A percentile compares a stretch with the other conserved stretches of the same genome.
Conservation (phyloP, 2,113 vertebrate genomes). For the Protomyctophum bolini region DNA sequence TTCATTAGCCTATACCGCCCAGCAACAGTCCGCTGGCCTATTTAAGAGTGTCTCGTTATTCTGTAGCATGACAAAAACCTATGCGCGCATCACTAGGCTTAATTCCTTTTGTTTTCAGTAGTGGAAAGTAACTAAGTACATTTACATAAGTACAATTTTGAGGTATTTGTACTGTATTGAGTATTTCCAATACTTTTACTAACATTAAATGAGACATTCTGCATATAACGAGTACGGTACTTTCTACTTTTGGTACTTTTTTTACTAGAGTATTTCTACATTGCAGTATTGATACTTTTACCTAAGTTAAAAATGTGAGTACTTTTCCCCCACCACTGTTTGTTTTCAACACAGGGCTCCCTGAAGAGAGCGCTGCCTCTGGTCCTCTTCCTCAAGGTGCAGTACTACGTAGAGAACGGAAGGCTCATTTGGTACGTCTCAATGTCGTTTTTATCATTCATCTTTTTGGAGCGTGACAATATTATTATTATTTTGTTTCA, state of each 20-base stretch:
- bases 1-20: conserved; percentile 22
- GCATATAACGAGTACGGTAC: too few relatives aligned
- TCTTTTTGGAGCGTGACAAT: not conserved
- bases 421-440: conserved; percentile 84
- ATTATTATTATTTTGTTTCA: not conserved
- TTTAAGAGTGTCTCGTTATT: conserved; percentile 4
- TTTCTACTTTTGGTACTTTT: too few relatives aligned
- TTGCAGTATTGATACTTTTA: too few relatives aligned
- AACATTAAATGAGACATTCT: too few relatives aligned
- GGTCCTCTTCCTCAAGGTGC: conserved; percentile 86
- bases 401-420: conserved; percentile 89
- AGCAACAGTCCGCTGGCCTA: conserved; percentile 15
- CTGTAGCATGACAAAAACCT: conserved; percentile 34
- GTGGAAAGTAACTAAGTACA: too few relatives aligned
- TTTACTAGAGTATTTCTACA: too few relatives aligned
- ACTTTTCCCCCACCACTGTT: not conserved
- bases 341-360: conserved; percentile 68
- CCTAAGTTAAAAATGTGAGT: too few relatives aligned
- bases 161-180: too few relatives aligned
- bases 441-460: not conserved
- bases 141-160: too few relatives aligned
- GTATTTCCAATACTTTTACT: too few relatives aligned
- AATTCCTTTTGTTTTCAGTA: conserved; percentile 13
- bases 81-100: not conserved
- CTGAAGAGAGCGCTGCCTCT: conserved; percentile 80